A percentile compares a stretch with the other conserved stretches of the same genome.
These are phyloP conservation scores for Yponomeuta sedellus DNA, from an alignment of 2,888 invertebrate genomes.

Conservation along the genomic window DNA sequence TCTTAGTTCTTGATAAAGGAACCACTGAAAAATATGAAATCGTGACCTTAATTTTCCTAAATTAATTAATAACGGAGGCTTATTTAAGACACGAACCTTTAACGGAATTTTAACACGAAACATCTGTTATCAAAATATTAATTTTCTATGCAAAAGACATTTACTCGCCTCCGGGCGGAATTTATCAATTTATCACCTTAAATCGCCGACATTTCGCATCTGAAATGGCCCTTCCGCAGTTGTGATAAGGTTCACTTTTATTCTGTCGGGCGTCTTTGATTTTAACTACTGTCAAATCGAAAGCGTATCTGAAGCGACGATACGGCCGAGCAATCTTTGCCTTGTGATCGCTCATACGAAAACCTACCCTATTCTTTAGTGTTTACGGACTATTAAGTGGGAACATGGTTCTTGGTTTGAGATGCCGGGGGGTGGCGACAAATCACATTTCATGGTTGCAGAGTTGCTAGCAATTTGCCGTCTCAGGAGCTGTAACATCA, in stretches of 20 bases:
- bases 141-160: constrained; percentile 34
- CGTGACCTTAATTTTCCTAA: neutral
- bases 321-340: constrained; percentile 1
- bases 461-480: constrained; percentile 22
- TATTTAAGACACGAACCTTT: neutral
- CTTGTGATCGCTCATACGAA: neutral
- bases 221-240: neutral
- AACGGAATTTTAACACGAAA: constrained; percentile 23
- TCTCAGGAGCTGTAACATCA: constrained; percentile 7
- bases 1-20: too few species aligned
- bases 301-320: constrained; percentile 24
- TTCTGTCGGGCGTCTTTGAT: constrained; percentile 9
- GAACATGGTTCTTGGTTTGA: neutral
- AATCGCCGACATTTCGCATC: neutral
- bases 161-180: constrained; percentile 16
- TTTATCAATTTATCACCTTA: constrained; percentile 15
- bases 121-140: constrained; percentile 34
- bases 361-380: neutral
- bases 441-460: constrained; percentile 30
- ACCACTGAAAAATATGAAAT: neutral
- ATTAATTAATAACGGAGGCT: neutral
- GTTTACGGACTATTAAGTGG: neutral
- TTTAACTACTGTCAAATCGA: constrained; percentile 20
- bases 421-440: constrained; percentile 19
- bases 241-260: constrained; percentile 19